A percentile compares a stretch with the other conserved stretches of the same genome.
phyloP scores from a whole-genome alignment of 2,113 vertebrate species.

The Pungitius pungitius region DNA sequence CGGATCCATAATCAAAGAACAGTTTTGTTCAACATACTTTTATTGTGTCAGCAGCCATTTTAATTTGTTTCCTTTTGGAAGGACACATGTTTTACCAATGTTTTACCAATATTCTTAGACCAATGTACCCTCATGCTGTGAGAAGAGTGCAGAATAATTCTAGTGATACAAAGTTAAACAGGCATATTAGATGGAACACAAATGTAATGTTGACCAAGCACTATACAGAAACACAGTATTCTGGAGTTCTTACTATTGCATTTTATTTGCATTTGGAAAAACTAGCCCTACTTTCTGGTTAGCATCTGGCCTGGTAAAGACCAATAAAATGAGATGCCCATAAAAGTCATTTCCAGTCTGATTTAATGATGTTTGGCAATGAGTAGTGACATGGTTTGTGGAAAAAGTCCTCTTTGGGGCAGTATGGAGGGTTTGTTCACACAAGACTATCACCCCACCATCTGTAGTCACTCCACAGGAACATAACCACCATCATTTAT shows the following conservation, averaged over 20 bases:
- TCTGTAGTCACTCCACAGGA: conserved; percentile 82
- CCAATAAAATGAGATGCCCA: conserved; percentile 34
- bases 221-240: neutral
- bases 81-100: too few relatives aligned
- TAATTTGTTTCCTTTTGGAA: neutral
- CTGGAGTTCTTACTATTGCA: neutral
- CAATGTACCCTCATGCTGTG: neutral
- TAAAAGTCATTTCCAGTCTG: conserved; percentile 45
- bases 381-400: conserved; percentile 37
- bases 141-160: conserved; percentile 1
- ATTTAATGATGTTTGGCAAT: conserved; percentile 49
- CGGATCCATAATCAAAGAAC: neutral
- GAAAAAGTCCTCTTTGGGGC: conserved; percentile 58
- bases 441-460: conserved; percentile 76
- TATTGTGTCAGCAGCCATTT: neutral
- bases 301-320: conserved; percentile 39
- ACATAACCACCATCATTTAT: conserved; percentile 83
- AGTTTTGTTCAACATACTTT: neutral
- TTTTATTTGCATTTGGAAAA: conserved; percentile 5
- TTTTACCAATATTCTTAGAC: neutral
- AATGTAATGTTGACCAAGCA: neutral
- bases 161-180: neutral
- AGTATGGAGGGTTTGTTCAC: conserved; percentile 63
- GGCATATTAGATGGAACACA: neutral
- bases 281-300: conserved; percentile 13